Evolutionary conservation across 1,140 invertebrate species (phyloP).

Genomic region (Hycleus cichorii): DNA sequence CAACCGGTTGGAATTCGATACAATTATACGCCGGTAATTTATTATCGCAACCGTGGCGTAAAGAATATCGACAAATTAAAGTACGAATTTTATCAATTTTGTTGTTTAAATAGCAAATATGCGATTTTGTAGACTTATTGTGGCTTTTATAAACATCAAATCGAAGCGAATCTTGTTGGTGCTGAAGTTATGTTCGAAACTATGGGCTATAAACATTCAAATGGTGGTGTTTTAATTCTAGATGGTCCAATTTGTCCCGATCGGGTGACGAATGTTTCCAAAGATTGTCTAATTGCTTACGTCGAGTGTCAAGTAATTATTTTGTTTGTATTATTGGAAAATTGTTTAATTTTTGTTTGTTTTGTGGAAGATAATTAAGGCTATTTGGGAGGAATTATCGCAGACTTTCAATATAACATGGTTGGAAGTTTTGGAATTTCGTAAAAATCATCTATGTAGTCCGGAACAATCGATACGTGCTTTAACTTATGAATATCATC

Average conservation of each 20-base stretch:
- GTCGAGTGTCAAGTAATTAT: constrained; percentile 74
- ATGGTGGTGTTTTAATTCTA: constrained; percentile 50
- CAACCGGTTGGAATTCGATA: constrained; percentile 73
- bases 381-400: constrained; percentile 53
- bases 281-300: constrained; percentile 80
- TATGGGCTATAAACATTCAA: constrained; percentile 69
- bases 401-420: constrained; percentile 49
- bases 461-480: constrained; percentile 48
- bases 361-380: constrained; percentile 43
- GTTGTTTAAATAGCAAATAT: no score
- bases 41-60: constrained; percentile 78
- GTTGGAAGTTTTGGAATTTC: constrained; percentile 58
- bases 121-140: constrained; percentile 61
- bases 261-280: constrained; percentile 65
- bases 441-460: constrained; percentile 55
- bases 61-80: constrained; percentile 72
- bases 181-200: constrained; percentile 67
- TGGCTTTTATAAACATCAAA: constrained; percentile 80
- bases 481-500: constrained; percentile 42
- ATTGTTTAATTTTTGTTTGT: constrained; percentile 5
- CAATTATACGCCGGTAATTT: constrained; percentile 80
- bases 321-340: background rate
- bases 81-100: constrained; percentile 41
- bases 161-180: constrained; percentile 67
- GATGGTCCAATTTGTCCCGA: constrained; percentile 74